Conservation (phyloP, 2,797 vertebrate genomes). For the Sebastes reedi region DNA sequence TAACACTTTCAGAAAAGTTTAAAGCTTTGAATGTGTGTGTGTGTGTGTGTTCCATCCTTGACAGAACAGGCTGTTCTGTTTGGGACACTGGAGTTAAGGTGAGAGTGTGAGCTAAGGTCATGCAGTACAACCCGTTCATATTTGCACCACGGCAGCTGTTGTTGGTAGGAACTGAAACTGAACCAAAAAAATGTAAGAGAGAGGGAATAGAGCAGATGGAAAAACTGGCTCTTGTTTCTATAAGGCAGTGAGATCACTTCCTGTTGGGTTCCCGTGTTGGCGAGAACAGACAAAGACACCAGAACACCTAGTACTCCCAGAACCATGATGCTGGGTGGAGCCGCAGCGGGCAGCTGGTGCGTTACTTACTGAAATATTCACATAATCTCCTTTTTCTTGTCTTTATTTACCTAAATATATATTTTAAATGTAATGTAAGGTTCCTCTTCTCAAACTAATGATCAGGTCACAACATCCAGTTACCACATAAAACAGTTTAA, state of each 20-base stretch:
- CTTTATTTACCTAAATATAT: background rate
- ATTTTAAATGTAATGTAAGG: background rate
- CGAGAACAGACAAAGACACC: background rate
- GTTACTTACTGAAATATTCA: background rate
- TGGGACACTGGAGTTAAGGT: background rate
- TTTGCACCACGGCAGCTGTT: conserved; percentile 14
- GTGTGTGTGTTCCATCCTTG: background rate
- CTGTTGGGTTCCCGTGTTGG: conserved; percentile 7
- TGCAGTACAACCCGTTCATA: background rate
- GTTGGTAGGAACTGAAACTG: conserved; percentile 19
- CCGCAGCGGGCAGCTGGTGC: background rate
- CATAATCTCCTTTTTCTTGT: background rate
- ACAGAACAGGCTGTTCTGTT: background rate
- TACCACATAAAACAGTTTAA: background rate
- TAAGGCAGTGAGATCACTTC: conserved; percentile 38
- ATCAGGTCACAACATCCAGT: background rate
- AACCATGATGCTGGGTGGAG: background rate
- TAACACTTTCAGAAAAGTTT: background rate
- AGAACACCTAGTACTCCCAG: background rate
- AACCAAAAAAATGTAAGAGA: background rate
- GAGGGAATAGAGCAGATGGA: background rate
- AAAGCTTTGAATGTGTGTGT: background rate
- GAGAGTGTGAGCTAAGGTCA: background rate
- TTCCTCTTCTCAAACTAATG: background rate
- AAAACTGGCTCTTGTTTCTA: conserved; percentile 5